A percentile compares a stretch with the other conserved stretches of the same genome.
Conservation (phyloP, 2,113 vertebrate genomes). For the Plecturocebus donacophilus region DNA sequence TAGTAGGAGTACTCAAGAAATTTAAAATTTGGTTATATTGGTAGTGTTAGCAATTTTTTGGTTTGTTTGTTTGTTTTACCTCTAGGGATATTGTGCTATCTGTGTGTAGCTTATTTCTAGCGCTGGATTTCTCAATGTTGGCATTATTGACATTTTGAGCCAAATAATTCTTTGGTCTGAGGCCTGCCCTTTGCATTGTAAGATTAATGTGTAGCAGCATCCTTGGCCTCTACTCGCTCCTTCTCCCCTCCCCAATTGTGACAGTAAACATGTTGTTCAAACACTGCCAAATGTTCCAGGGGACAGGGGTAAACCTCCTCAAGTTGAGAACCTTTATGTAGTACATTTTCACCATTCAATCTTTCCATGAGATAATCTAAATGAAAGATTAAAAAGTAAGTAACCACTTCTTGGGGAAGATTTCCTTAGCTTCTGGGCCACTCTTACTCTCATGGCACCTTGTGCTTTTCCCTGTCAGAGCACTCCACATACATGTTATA, state of each 20-base stretch:
- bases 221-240: neutral
- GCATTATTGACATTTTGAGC: neutral
- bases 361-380: neutral
- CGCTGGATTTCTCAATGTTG: neutral
- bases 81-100: neutral
- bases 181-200: neutral
- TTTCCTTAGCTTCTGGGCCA: neutral
- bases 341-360: neutral
- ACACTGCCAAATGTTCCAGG: neutral
- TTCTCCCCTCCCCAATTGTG: neutral
- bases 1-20: neutral
- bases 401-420: neutral
- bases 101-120: neutral
- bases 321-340: neutral
- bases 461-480: neutral
- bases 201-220: neutral
- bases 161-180: neutral
- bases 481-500: neutral
- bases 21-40: constrained; percentile 18
- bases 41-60: neutral
- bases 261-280: neutral
- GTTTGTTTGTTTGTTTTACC: neutral
- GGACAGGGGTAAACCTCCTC: neutral
- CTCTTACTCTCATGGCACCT: neutral
- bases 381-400: neutral